These are phyloP conservation scores for Origma solitaria DNA, from an alignment of 2,113 vertebrate genomes.

Conservation along the genomic window DNA sequence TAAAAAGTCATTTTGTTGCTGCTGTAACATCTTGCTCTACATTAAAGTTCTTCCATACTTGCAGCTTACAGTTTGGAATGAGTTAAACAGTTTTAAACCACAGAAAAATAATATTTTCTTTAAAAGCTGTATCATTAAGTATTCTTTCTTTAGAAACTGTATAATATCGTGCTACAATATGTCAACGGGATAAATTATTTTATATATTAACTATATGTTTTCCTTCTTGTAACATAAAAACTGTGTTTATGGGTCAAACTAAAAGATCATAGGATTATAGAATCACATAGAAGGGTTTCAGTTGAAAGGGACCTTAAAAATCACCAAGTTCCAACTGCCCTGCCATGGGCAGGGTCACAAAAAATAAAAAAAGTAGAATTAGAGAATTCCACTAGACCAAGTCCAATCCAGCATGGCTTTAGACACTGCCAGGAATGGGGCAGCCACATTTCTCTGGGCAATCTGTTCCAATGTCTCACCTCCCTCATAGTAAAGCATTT, in stretches of 20 bases:
- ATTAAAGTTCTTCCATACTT: background rate
- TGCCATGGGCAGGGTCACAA: background rate
- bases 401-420: background rate
- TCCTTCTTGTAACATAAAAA: background rate
- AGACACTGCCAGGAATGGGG: background rate
- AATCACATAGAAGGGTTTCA: background rate
- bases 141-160: background rate
- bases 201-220: background rate
- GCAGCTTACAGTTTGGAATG: background rate
- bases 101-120: background rate
- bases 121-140: background rate
- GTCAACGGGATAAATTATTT: background rate
- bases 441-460: background rate
- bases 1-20: background rate
- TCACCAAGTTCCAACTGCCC: background rate
- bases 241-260: background rate
- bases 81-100: background rate
- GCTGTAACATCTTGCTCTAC: background rate
- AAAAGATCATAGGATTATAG: background rate
- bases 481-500: background rate
- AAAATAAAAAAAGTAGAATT: background rate
- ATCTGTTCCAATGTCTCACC: background rate
- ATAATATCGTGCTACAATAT: background rate
- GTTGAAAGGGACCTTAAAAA: background rate
- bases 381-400: background rate